Evolutionary conservation across 2,888 invertebrate species (phyloP).

Genomic region (Diplazon laetatorius): DNA sequence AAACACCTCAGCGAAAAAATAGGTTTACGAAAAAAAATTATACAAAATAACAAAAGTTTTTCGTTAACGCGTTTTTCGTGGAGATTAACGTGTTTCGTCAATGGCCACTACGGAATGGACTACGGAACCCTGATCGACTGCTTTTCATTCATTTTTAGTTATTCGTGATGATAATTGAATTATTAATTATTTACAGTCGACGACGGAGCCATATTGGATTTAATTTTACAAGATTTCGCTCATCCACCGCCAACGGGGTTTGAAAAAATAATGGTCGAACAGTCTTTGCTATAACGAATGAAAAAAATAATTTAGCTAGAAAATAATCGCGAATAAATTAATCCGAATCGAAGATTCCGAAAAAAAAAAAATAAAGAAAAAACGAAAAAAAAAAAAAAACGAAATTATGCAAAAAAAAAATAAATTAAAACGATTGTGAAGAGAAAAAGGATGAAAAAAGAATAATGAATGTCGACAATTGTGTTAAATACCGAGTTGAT

Average conservation of each 20-base stretch:
- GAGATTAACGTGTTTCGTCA: too few species aligned
- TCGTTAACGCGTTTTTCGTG: too few species aligned
- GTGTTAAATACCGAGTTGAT: conserved; percentile 42
- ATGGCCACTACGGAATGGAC: too few species aligned
- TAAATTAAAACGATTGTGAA: too few species aligned
- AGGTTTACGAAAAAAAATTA: too few species aligned
- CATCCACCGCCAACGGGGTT: conserved; percentile 93
- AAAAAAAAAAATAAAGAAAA: conserved; percentile 9
- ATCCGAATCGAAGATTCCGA: conserved; percentile 6
- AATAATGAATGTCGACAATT: neutral
- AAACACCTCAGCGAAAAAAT: too few species aligned
- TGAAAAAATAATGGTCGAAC: conserved; percentile 98
- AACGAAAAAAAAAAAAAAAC: conserved; percentile 3
- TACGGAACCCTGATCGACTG: too few species aligned
- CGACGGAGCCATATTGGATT: conserved; percentile 98
- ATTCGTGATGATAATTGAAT: conserved; percentile 6
- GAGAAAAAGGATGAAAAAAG: neutral
- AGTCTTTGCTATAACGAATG: conserved; percentile 92
- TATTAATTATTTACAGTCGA: conserved; percentile 89
- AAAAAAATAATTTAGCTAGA: conserved; percentile 32
- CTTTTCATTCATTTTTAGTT: neutral
- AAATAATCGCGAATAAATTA: conserved; percentile 13
- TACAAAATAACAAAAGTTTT: too few species aligned
- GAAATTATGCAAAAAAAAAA: neutral
- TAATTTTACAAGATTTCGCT: conserved; percentile 94